phyloP scores from a whole-genome alignment of 2,113 vertebrate genomes.

The Candoia aspera region DNA sequence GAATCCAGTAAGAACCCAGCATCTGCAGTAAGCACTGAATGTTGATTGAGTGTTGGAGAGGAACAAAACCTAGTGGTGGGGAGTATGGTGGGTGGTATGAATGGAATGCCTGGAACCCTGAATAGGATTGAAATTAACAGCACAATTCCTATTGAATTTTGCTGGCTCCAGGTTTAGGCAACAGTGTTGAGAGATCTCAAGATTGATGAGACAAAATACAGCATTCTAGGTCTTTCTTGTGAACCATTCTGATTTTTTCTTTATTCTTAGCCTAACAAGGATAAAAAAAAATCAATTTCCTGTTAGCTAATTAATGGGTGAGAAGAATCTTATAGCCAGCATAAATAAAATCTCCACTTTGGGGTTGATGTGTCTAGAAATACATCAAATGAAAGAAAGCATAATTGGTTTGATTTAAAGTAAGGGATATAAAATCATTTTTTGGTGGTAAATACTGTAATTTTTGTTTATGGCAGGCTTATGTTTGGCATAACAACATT shows the following conservation, averaged over 20 bases:
- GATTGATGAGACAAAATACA: not conserved
- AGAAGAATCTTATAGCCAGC: not conserved
- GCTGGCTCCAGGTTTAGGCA: too few species aligned
- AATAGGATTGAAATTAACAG: not conserved
- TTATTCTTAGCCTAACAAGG: not conserved
- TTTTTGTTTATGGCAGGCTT: constrained; percentile 77
- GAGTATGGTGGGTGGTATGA: not conserved
- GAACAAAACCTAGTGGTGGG: not conserved
- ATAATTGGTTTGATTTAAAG: not conserved
- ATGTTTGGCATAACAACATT: constrained; percentile 86
- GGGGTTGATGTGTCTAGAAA: not conserved
- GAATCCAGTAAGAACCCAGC: not conserved
- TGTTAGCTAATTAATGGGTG: not conserved
- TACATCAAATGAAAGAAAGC: not conserved
- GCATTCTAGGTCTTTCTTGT: not conserved
- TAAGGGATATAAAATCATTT: not conserved
- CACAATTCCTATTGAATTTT: not conserved
- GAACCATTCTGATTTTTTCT: not conserved
- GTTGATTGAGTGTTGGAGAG: not conserved
- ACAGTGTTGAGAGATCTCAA: not conserved
- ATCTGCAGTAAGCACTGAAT: not conserved
- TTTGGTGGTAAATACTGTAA: not conserved
- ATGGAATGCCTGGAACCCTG: not conserved
- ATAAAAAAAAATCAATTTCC: not conserved
- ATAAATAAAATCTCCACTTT: not conserved